phyloP scores from a whole-genome alignment of 2,113 vertebrate species.

The Corythornis madagascariensis region DNA sequence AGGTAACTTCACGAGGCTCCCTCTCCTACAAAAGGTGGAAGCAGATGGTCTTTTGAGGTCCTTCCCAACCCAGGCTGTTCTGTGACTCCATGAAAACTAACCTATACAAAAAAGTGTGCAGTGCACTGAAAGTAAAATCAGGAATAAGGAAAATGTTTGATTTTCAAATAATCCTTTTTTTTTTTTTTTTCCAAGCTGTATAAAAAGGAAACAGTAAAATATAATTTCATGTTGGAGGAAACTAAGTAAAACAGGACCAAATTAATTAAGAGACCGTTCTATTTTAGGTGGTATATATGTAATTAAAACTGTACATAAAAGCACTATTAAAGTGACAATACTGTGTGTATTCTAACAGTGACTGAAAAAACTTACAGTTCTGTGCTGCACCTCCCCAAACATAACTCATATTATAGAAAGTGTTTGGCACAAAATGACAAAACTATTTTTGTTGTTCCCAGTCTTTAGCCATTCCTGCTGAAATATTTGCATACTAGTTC shows the following conservation, averaged over 20 bases:
- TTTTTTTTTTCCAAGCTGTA: not conserved
- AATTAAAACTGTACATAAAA: not conserved
- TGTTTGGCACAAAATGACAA: not conserved
- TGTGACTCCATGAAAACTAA: not conserved
- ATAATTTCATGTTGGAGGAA: not conserved
- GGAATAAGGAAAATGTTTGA: not conserved
- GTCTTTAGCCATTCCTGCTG: not conserved
- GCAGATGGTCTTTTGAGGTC: not conserved
- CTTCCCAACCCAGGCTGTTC: not conserved
- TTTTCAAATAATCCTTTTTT: not conserved
- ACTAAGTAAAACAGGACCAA: not conserved
- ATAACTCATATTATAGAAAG: not conserved
- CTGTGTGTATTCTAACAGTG: not conserved
- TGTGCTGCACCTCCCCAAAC: not conserved
- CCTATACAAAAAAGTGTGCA: not conserved
- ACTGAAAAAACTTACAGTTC: not conserved
- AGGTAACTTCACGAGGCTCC: not conserved
- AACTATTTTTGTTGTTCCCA: not conserved
- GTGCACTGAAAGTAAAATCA: not conserved
- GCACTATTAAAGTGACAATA: not conserved
- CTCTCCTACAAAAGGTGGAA: not conserved
- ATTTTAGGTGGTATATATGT: not conserved
- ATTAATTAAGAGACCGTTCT: not conserved
- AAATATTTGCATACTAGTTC: not conserved
- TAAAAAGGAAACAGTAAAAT: not conserved